phyloP scores from a whole-genome alignment of 2,113 vertebrate genomes.

The Crotophaga sulcirostris region DNA sequence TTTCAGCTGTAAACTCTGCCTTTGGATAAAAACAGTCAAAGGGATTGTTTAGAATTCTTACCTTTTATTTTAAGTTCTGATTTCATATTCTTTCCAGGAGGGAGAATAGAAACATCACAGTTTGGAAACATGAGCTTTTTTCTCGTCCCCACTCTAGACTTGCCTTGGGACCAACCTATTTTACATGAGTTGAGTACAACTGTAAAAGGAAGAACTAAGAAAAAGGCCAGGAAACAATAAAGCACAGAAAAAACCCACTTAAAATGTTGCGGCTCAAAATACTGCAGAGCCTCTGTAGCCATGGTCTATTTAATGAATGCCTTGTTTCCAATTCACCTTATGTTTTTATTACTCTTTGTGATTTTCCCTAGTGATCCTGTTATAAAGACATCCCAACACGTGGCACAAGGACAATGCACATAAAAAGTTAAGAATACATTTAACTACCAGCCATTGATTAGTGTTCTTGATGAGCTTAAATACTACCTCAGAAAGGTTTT shows the following conservation, averaged over 20 bases:
- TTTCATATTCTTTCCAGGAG: slow-evolving; percentile 28
- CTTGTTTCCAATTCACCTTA: neutral
- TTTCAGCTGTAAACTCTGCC: slow-evolving; percentile 14
- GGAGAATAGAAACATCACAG: neutral
- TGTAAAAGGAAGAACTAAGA: neutral
- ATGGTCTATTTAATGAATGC: neutral
- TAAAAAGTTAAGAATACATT: slow-evolving; percentile 57
- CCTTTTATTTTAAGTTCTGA: slow-evolving; percentile 37
- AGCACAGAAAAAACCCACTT: neutral
- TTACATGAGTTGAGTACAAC: neutral
- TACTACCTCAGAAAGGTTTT: slow-evolving; percentile 6
- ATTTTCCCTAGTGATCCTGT: slow-evolving; percentile 3
- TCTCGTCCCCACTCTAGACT: neutral
- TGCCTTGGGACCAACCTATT: neutral
- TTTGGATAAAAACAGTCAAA: slow-evolving; percentile 24
- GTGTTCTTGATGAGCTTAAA: slow-evolving; percentile 24
- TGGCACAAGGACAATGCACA: slow-evolving; percentile 29
- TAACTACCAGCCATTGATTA: slow-evolving; percentile 6
- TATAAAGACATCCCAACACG: slow-evolving; percentile 22
- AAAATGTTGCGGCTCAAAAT: neutral
- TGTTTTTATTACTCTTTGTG: slow-evolving; percentile 40
- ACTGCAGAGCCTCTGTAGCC: neutral
- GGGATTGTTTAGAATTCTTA: slow-evolving; percentile 5
- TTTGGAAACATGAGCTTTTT: slow-evolving; percentile 1
- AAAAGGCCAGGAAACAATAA: neutral